Percentiles rank a stretch among this genome's conserved stretches.
These are phyloP conservation scores for Cyanistes caeruleus DNA, from an alignment of 2,113 vertebrate species.

Conservation along the genomic window DNA sequence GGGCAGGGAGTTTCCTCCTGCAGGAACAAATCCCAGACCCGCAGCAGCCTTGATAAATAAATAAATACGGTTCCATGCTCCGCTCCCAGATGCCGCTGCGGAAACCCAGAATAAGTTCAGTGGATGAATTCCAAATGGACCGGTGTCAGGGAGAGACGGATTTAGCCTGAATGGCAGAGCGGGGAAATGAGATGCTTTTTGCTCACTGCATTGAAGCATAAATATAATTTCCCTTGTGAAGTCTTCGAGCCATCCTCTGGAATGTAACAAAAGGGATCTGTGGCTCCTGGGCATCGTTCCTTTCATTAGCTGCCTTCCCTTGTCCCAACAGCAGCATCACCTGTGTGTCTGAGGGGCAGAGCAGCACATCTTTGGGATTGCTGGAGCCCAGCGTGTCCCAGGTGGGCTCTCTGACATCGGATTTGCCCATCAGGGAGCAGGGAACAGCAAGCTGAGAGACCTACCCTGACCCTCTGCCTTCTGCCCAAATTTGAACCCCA, in stretches of 20 bases:
- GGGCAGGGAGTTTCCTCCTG: not conserved
- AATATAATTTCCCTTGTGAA: conserved; percentile 8
- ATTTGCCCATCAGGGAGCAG: not conserved
- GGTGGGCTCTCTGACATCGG: not conserved
- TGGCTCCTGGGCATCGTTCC: not conserved
- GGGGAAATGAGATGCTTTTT: conserved; percentile 31
- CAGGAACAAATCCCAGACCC: not conserved
- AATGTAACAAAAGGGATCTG: not conserved
- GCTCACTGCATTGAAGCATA: not conserved
- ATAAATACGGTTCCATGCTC: not conserved
- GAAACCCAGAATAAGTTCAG: conserved; percentile 16
- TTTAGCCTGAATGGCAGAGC: conserved; percentile 38
- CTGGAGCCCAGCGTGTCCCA: rapidly evolving
- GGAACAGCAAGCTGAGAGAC: not conserved
- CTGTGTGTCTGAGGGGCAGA: not conserved
- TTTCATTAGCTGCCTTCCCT: not conserved
- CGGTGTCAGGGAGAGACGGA: not conserved
- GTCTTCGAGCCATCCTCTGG: not conserved
- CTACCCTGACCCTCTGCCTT: not conserved
- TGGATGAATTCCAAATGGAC: conserved; percentile 22
- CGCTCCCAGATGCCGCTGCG: not conserved
- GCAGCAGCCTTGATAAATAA: conserved; percentile 17
- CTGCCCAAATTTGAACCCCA: not conserved
- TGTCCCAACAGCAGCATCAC: not conserved
- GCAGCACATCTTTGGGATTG: rapidly evolving